Evolutionary conservation across 2,113 vertebrate species (phyloP), one percentile per base, ranked within the genome.

Genomic region (Rhinoderma darwinii): DNA sequence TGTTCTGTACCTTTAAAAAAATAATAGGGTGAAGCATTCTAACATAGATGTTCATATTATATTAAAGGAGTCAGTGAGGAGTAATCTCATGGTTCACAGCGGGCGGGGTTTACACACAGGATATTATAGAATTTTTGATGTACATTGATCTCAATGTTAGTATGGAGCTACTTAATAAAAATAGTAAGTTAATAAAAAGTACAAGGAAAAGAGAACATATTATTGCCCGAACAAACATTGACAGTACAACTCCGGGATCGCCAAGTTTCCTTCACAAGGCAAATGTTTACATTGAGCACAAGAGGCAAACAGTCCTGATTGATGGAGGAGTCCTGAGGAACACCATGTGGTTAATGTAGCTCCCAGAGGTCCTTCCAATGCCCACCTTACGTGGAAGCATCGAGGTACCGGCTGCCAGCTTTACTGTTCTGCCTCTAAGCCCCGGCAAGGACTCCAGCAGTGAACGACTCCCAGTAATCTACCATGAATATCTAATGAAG

Each of bases 301-400:
- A 22, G 78, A 56, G n/a, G 78, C 35, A 35, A 54, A 51, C 22
- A 63, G 35, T 15, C 27, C 20, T 50, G 82, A 39, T 37, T 51
- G 30, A 72, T 72, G 30, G 30, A 5, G 54, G 68, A 41, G 43
- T 47, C 39, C 47, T 27, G 54, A 83, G 87, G 70, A 43, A 72
- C 83, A 75, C 83, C 83, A 76, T 84, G 51, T 63, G 83, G 50
- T 32, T 59, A 76, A 84, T 43, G 51, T 15, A 74, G 83, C 50
- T 61, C 83, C 83, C 35, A 61, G 10, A 75, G 83, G 83, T 75
- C 83, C 83, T 56, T 84, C 72, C 83, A 76, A 61, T 30, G 43
- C 10, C n/a, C 51, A 61, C 50, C 17, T 30, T 22, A 43, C 54
- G 44, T n/a, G 68, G 5, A 56, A 54, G 50, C 43, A 43, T 25